phyloP scores from a whole-genome alignment of 2,888 invertebrate species.

The Zonitis immaculata region DNA sequence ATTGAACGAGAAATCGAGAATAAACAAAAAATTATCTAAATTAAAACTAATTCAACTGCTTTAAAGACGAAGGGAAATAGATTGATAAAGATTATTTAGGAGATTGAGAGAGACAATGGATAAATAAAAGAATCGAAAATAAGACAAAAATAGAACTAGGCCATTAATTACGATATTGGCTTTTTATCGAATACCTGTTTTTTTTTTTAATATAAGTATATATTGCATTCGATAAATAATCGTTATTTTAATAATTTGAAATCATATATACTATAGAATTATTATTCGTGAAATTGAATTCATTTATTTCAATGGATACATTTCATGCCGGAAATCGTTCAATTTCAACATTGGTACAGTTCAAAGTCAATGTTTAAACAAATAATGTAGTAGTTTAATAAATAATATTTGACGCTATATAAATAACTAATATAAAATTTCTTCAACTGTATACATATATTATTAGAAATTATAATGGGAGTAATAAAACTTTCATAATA shows the following conservation, averaged over 20 bases:
- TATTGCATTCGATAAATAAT: too few relatives aligned
- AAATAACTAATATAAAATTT: constrained; percentile 1
- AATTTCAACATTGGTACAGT: constrained; percentile 1
- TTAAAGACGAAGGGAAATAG: too few relatives aligned
- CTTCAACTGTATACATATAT: not conserved
- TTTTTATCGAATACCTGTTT: too few relatives aligned
- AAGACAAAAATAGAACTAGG: too few relatives aligned
- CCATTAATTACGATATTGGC: too few relatives aligned
- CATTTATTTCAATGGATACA: constrained; percentile 12
- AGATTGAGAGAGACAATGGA: too few relatives aligned
- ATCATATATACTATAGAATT: constrained; percentile 9
- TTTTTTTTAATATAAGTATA: too few relatives aligned
- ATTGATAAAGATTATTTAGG: too few relatives aligned
- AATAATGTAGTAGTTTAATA: constrained; percentile 1
- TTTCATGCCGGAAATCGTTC: constrained; percentile 13
- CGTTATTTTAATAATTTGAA: constrained; percentile 14
- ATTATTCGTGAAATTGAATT: constrained; percentile 9
- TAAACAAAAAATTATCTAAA: too few relatives aligned
- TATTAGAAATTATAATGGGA: not conserved
- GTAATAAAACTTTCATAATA: not conserved
- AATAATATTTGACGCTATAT: constrained; percentile 3
- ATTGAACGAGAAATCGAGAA: too few relatives aligned
- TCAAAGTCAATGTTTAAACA: constrained; percentile 1
- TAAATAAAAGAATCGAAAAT: too few relatives aligned
- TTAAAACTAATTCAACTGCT: too few relatives aligned